Conservation (phyloP, 2,888 invertebrate species). For the Globia sparganii region DNA sequence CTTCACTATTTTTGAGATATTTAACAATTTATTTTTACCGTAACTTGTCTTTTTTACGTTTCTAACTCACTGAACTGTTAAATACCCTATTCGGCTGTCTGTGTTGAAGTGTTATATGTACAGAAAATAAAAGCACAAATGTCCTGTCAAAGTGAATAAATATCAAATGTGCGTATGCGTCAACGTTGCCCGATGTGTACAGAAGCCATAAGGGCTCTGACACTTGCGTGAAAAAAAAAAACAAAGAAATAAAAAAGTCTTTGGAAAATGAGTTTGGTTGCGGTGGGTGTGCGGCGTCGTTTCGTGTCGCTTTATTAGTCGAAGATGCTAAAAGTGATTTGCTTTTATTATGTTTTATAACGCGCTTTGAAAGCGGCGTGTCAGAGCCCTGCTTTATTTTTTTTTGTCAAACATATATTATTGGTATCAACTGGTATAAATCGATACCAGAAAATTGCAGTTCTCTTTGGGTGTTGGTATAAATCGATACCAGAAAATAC, state of each 20-base stretch:
- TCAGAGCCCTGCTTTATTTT: slow-evolving; percentile 65
- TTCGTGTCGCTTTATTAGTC: slow-evolving; percentile 48
- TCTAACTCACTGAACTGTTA: not conserved
- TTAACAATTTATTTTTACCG: not conserved
- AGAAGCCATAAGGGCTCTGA: slow-evolving; percentile 66
- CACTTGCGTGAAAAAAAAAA: slow-evolving; percentile 56
- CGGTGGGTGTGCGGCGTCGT: slow-evolving; percentile 65
- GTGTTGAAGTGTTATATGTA: slow-evolving; percentile 1
- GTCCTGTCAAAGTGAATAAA: not conserved
- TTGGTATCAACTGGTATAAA: slow-evolving; percentile 24
- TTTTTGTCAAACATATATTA: slow-evolving; percentile 13
- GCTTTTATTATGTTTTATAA: slow-evolving; percentile 37
- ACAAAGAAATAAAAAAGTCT: slow-evolving; percentile 8
- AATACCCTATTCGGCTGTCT: not conserved
- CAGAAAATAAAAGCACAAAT: not conserved
- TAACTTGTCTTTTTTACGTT: not conserved
- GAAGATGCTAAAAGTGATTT: slow-evolving; percentile 17
- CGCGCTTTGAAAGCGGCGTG: slow-evolving; percentile 52
- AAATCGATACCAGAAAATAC: slow-evolving; percentile 30
- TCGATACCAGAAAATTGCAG: slow-evolving; percentile 9
- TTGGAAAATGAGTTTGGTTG: slow-evolving; percentile 58
- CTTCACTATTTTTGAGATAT: too few relatives aligned
- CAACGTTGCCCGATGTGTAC: slow-evolving; percentile 41
- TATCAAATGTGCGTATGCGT: not conserved
- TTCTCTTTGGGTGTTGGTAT: not conserved